These are phyloP conservation scores for Hozukius guyotensis DNA, from an alignment of 2,797 vertebrate species.

Conservation along the genomic window DNA sequence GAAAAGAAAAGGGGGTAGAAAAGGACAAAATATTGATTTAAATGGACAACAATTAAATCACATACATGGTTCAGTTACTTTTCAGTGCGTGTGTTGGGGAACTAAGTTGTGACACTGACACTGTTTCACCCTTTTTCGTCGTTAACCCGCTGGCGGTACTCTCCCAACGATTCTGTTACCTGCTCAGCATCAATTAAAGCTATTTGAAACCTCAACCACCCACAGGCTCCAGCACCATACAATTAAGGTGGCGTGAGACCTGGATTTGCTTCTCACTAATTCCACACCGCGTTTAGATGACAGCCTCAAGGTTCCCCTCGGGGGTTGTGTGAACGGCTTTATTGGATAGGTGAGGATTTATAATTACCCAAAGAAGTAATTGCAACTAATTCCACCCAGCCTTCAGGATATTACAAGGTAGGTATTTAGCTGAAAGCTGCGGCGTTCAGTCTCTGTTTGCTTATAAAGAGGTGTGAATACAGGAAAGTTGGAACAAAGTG, in stretches of 20 bases:
- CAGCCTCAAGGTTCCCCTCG: slow-evolving; percentile 39
- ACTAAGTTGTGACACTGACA: slow-evolving; percentile 41
- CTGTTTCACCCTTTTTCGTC: slow-evolving; percentile 23
- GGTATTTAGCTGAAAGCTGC: slow-evolving; percentile 25
- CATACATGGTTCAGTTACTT: background rate
- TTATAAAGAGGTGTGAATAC: slow-evolving; percentile 9
- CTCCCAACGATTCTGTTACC: slow-evolving; percentile 68
- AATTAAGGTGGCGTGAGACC: slow-evolving; percentile 74
- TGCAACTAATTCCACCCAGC: slow-evolving; percentile 69
- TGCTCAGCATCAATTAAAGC: slow-evolving; percentile 73
- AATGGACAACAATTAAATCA: background rate
- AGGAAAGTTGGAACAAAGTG: background rate
- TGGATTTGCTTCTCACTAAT: slow-evolving; percentile 58
- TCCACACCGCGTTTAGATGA: slow-evolving; percentile 56
- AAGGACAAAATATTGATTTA: background rate
- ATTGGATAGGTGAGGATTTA: slow-evolving; percentile 63
- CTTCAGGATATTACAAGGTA: slow-evolving; percentile 41
- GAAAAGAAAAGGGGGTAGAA: background rate
- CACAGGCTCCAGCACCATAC: slow-evolving; percentile 55
- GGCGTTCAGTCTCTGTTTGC: slow-evolving; percentile 10
- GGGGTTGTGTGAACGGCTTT: slow-evolving; percentile 60
- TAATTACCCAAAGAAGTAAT: slow-evolving; percentile 74
- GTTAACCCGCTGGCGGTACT: slow-evolving; percentile 48
- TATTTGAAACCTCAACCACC: slow-evolving; percentile 73
- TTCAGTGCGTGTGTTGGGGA: slow-evolving; percentile 8